Evolutionary conservation across 2,113 vertebrate genomes (phyloP), one percentile per base, ranked within the genome.

Genomic region (Melanerpes formicivorus): DNA sequence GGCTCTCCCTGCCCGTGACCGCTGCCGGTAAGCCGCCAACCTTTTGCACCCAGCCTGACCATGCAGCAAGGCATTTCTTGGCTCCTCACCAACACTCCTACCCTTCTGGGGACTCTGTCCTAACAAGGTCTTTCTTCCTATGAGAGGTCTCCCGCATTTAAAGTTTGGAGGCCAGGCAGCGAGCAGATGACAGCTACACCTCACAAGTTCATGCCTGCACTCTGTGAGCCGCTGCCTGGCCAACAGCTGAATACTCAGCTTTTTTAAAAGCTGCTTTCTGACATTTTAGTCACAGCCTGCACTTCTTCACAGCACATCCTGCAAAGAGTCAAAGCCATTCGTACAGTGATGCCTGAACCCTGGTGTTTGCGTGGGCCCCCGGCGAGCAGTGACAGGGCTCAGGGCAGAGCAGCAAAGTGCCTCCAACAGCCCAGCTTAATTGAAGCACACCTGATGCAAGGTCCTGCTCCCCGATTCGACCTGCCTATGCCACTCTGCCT

Each of bases 81-180:
- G 44, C 32, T 30, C 10, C 55, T n/a, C n/a, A 14, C 40, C 34
- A 48, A 37, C 42, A 26, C 19, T 2, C 23, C 4, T n/a, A 9
- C 10, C 14, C 40, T 40, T 22, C 64, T 15, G 30, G 16, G 42
- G 4, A 22, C 48, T 13, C n/a, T 16, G 7, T 5, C 26, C 10
- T 0, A 0, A 4, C 0, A 2, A 42, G 18, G 10, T 26, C 22
- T 52, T 48, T 32, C 29, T 79, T 48, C 30, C 6, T 3, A 4
- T 27, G 9, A 48, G 25, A 55, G 19, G 15, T 23, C 44, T 78
- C 37, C 29, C 13, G 2, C 7, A 21, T 11, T 71, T 50, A 15
- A 30, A 14, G 5, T 4, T 27, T 4, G 6, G n/a, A 60, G 37
- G 34, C 27, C 64, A 42, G 18, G 23, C 9, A 5, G 16, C 4